Base-by-base conservation (phyloP, 2,888 invertebrate species). In the Mesoligia furuncula region DNA sequence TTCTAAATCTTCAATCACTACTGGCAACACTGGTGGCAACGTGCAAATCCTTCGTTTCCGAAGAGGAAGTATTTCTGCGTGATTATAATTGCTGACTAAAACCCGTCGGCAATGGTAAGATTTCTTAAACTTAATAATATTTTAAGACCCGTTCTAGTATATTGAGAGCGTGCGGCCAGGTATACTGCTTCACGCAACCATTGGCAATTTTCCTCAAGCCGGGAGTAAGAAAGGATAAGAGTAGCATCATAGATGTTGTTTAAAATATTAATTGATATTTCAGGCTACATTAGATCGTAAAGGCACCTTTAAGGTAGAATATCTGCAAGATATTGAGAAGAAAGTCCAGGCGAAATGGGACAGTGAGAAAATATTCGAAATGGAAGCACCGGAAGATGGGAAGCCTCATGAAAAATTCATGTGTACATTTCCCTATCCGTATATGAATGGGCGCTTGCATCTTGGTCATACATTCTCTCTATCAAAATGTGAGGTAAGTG, bases 381-480 rank as follows among this genome's bases (percentile, higher is more conserved):
- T 97, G 73, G 98, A 99, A 97, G 99, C 99, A 5, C 98, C 98
- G 0, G 91, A 93, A 27, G 94, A 97, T 80, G 97, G 95, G 80
- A 97, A 97, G 89, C 93, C 95, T 27, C 91, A 97, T 90, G 98
- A 98, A 84, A 99, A 99, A 92, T 99, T 98, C 93, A 97, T 99
- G 87, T 98, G 98, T 57, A 99, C 99, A 4, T 99, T 99, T 96
- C 99, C 99, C 1, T 99, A 98, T 95, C 99, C 99, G 0, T 99
- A 99, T 92, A 99, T 99, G 99, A 99, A 99, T 97, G 99, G 99
- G 17, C 98, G 99, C 67, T 97, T 99, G 75, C 99, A 99, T 97
- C 97, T 99, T 86, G 99, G 99, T 0, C 99, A 99, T 93, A 99
- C 99, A 24, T 99, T 99, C 96, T 98, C 99, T 7, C 93, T 99